phyloP scores from a whole-genome alignment of 2,797 vertebrate species.

The Centropyge bicolor region DNA sequence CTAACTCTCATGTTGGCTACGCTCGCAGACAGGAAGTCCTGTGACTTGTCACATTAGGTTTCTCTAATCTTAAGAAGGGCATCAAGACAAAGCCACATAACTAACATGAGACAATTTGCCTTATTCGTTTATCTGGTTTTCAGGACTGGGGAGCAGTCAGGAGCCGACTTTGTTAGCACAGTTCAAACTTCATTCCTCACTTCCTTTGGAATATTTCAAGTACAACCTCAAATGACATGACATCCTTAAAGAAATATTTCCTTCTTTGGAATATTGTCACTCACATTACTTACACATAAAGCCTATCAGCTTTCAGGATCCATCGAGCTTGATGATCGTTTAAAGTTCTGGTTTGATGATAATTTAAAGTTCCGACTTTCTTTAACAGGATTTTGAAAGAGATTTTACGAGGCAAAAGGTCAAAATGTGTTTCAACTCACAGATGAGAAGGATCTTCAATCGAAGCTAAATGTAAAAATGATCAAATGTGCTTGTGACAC shows the following conservation, averaged over 20 bases:
- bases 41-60: constrained; percentile 20
- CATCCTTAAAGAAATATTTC: not conserved
- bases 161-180: not conserved
- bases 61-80: not conserved
- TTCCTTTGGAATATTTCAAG: not conserved
- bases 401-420: not conserved
- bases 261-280: not conserved
- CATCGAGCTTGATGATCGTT: not conserved
- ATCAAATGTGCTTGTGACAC: constrained; percentile 20
- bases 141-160: not conserved
- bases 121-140: not conserved
- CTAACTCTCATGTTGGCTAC: constrained; percentile 8
- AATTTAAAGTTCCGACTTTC: not conserved
- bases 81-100: constrained; percentile 5
- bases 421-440: constrained; percentile 6
- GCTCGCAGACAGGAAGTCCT: constrained; percentile 18
- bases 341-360: not conserved
- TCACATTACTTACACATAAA: not conserved
- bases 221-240: not conserved
- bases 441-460: constrained; percentile 10
- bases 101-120: not conserved
- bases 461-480: constrained; percentile 17
- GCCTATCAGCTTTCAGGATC: constrained; percentile 1
- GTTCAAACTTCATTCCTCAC: not conserved
- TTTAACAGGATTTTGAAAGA: not conserved